These are phyloP conservation scores for Venusia cambrica DNA, from an alignment of 2,888 invertebrate genomes.

Conservation along the genomic window DNA sequence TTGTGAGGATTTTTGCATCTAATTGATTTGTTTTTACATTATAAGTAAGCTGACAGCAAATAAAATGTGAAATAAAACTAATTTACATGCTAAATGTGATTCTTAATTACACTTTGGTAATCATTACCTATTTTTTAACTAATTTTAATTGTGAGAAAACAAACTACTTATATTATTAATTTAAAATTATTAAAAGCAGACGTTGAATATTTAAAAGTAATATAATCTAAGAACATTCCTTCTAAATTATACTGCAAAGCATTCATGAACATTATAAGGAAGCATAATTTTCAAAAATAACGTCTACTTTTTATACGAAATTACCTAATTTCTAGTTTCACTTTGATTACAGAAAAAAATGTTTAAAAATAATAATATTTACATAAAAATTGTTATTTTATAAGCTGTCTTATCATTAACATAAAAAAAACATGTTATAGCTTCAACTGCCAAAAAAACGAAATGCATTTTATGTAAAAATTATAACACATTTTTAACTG, in stretches of 20 bases:
- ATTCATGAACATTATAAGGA: slow-evolving; percentile 8
- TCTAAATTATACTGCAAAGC: slow-evolving; percentile 13
- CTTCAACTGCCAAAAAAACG: slow-evolving; percentile 23
- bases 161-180: slow-evolving; percentile 19
- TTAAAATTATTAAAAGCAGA: slow-evolving; percentile 24
- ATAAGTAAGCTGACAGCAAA: too few relatives aligned
- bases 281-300: slow-evolving; percentile 19
- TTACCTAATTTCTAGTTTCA: slow-evolving; percentile 34
- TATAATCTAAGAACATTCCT: slow-evolving; percentile 10
- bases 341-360: slow-evolving; percentile 27
- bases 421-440: slow-evolving; percentile 9
- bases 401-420: slow-evolving; percentile 14
- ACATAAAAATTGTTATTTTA: slow-evolving; percentile 31
- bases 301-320: slow-evolving; percentile 25
- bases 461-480: slow-evolving; percentile 19
- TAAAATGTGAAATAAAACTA: slow-evolving; percentile 17
- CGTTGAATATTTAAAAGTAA: slow-evolving; percentile 17
- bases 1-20: too few relatives aligned
- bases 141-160: slow-evolving; percentile 55
- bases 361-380: slow-evolving; percentile 37
- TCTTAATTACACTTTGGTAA: slow-evolving; percentile 79
- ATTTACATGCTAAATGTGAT: slow-evolving; percentile 57
- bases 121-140: slow-evolving; percentile 68
- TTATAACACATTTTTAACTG: neutral
- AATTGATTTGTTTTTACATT: too few relatives aligned